phyloP scores from a whole-genome alignment of 92 coral and sea anemone genomes.

The Montipora capitata region DNA sequence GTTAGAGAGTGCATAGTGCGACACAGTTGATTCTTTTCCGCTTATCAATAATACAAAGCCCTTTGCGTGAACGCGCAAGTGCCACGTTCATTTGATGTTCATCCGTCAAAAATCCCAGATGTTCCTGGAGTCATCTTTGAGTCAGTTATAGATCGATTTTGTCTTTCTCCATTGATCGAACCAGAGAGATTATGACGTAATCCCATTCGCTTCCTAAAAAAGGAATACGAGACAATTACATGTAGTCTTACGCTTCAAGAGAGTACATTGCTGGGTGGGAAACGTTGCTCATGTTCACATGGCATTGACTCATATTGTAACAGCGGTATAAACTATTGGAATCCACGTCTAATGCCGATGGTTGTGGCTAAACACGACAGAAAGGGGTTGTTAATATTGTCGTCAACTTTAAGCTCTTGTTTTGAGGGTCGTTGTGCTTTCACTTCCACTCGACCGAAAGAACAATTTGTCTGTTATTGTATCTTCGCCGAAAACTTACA shows the following conservation, averaged over 20 bases:
- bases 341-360: too few relatives aligned
- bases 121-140: slow-evolving; percentile 73
- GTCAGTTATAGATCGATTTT: slow-evolving; percentile 85
- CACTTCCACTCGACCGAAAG: too few relatives aligned
- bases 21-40: too few relatives aligned
- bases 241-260: too few relatives aligned
- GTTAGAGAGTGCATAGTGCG: too few relatives aligned
- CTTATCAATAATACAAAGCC: slow-evolving; percentile 87
- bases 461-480: too few relatives aligned
- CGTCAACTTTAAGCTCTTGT: too few relatives aligned
- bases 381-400: too few relatives aligned
- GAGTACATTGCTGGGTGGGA: neutral
- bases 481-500: too few relatives aligned
- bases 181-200: slow-evolving; percentile 92
- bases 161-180: slow-evolving; percentile 84
- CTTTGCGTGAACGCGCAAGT: slow-evolving; percentile 86
- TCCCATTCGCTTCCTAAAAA: slow-evolving; percentile 89
- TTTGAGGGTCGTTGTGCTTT: too few relatives aligned
- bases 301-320: neutral
- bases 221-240: neutral
- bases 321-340: too few relatives aligned
- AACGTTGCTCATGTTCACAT: neutral
- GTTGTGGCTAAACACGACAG: too few relatives aligned
- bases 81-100: slow-evolving; percentile 96
- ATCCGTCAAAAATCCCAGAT: slow-evolving; percentile 86